A percentile compares a stretch with the other conserved stretches of the same genome.
Evolutionary conservation across 2,113 vertebrate species (phyloP).

Genomic region (Paramormyrops kingsleyae): DNA sequence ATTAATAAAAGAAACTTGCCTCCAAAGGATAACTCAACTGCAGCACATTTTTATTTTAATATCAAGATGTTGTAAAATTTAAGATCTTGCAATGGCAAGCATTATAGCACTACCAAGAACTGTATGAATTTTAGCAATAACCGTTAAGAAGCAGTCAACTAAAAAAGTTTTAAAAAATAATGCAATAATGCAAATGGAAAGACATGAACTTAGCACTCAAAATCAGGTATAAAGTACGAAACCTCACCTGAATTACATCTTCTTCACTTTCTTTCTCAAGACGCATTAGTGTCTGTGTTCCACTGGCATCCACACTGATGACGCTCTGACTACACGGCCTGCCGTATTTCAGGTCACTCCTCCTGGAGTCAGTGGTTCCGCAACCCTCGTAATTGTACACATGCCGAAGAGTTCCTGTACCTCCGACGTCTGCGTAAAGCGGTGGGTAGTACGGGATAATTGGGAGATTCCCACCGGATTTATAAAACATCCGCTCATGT

Average conservation of each 20-base stretch:
- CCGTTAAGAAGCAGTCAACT: neutral
- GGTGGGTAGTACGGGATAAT: too few species aligned
- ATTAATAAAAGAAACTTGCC: neutral
- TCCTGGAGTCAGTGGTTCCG: neutral
- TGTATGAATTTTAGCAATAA: neutral
- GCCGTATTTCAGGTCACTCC: neutral
- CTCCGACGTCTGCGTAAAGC: too few species aligned
- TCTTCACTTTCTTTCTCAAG: neutral
- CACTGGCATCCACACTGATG: neutral
- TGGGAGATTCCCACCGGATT: slow-evolving; percentile 32
- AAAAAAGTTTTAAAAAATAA: too few species aligned
- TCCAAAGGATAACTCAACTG: neutral
- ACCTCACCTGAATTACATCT: neutral
- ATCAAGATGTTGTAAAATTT: neutral
- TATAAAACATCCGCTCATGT: slow-evolving; percentile 48
- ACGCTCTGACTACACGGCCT: neutral
- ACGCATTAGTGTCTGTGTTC: neutral
- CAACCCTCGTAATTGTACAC: neutral
- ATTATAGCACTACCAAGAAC: neutral
- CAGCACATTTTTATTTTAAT: neutral
- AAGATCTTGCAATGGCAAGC: neutral
- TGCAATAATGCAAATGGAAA: neutral
- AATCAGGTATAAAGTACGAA: neutral
- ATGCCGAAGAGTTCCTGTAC: too few species aligned
- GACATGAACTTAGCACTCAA: neutral